Percentiles rank a stretch among this genome's conserved stretches.
These are phyloP conservation scores for Dryomyza anilis DNA, from an alignment of 2,888 invertebrate species.

Conservation along the genomic window DNA sequence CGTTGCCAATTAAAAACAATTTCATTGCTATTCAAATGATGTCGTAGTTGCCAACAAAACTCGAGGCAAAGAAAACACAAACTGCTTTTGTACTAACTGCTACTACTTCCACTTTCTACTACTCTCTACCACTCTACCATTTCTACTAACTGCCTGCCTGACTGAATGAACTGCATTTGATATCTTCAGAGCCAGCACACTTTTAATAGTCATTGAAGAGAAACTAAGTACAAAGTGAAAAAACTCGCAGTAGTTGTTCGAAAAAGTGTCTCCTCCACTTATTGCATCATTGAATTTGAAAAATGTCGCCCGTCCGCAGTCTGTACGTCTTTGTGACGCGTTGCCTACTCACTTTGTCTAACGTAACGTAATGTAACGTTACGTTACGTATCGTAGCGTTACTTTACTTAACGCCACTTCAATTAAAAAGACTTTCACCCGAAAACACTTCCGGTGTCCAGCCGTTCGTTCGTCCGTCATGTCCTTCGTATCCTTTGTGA, in stretches of 20 bases:
- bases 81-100: too few relatives aligned
- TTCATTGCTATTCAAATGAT: constrained; percentile 12
- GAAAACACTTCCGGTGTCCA: constrained; percentile 30
- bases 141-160: too few relatives aligned
- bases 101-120: too few relatives aligned
- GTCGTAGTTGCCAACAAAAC: not conserved
- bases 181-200: not conserved
- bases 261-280: not conserved
- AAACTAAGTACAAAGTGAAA: not conserved
- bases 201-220: not conserved
- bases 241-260: not conserved
- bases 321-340: not conserved
- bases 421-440: constrained; percentile 59
- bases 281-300: constrained; percentile 14
- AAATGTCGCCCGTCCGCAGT: not conserved
- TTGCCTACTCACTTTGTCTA: not conserved
- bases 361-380: not conserved
- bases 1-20: constrained; percentile 25
- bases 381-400: not conserved
- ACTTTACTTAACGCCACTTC: constrained; percentile 49
- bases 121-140: too few relatives aligned
- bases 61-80: not conserved
- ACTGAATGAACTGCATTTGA: constrained; percentile 1
- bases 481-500: constrained; percentile 7
- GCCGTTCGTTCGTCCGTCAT: too few relatives aligned